Base-by-base conservation (phyloP, 2,113 vertebrate genomes). In the Orycteropus afer region DNA sequence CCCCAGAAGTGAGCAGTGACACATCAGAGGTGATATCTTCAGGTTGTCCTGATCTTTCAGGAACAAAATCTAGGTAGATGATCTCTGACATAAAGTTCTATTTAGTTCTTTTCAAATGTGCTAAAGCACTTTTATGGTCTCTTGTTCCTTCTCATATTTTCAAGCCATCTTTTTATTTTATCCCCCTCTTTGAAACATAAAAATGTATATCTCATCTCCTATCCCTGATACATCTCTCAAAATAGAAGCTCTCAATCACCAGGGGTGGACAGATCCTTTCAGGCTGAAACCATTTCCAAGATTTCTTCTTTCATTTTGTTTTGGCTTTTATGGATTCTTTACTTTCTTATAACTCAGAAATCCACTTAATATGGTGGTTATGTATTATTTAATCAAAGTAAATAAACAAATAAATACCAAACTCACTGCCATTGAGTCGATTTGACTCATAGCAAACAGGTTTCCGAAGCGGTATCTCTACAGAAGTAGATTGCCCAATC, bases 121-220 rank as follows among this genome's bases (percentile, higher is more conserved):
- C 37, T 71, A 53, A 23, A 61, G 71, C n/a, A 89, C 61, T 83
- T 92, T 95, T 78, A 83, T 77, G 79, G n/a, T 61, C 29, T 73
- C 37, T 51, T 69, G 23, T 69, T 83, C 49, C 7, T 59, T 88
- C 49, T 92, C 42, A 71, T 83, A 45, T 84, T 83, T 92, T 84
- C 51, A 89, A 45, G 34, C 45, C 27, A n/a, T 32, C 7, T 15
- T 59, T 57, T 69, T 59, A 32, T 53, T 37, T 63, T 65, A n/a
- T 42, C 47, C 47, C 23, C 22, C n/a, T 5, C 63, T 67, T n/a
- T 67, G 34, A 67, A 91, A n/a, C 23, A 17, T 61, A 69, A 78
- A 91, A 91, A 76, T 20, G 6, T 65, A 42, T 81, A 76, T 55
- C 27, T 91, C 47, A 2, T 91, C 27, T 77, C 29, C 76, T 34